Conservation (phyloP, 1,140 invertebrate species). For the Portunus trituberculatus region DNA sequence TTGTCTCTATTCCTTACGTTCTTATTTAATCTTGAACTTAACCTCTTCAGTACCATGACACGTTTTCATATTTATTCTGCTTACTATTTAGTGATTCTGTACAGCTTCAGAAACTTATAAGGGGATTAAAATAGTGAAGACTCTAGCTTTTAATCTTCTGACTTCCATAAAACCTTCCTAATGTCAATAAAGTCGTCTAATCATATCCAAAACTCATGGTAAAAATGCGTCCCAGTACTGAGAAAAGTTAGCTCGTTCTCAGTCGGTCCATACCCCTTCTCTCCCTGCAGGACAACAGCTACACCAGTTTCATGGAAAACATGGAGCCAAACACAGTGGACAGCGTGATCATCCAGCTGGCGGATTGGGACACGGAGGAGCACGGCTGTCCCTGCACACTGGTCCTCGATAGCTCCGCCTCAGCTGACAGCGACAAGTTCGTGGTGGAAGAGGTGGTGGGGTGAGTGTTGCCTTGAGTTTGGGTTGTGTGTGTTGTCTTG, state of each 20-base stretch:
- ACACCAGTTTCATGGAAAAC: slow-evolving; percentile 73
- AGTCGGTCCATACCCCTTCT: neutral
- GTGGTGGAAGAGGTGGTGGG: slow-evolving; percentile 80
- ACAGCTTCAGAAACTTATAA: too few species aligned
- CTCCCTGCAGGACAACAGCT: slow-evolving; percentile 70
- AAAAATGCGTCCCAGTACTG: too few species aligned
- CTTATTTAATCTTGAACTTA: too few species aligned
- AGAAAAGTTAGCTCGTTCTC: neutral
- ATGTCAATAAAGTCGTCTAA: too few species aligned
- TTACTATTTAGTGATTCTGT: too few species aligned
- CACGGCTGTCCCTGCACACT: slow-evolving; percentile 92
- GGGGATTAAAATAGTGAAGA: too few species aligned
- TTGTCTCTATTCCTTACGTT: too few species aligned
- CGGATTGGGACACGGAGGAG: slow-evolving; percentile 81
- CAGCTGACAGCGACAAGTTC: slow-evolving; percentile 86
- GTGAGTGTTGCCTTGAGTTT: neutral
- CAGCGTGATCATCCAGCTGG: slow-evolving; percentile 64
- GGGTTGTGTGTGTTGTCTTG: neutral
- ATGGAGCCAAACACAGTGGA: slow-evolving; percentile 3
- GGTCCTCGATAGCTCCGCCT: slow-evolving; percentile 85
- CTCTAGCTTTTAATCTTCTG: too few species aligned
- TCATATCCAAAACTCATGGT: too few species aligned
- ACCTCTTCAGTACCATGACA: too few species aligned
- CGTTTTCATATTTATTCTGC: too few species aligned
- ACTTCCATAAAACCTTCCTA: too few species aligned